phyloP scores from a whole-genome alignment of 2,888 invertebrate species.

The Thecophora atra region DNA sequence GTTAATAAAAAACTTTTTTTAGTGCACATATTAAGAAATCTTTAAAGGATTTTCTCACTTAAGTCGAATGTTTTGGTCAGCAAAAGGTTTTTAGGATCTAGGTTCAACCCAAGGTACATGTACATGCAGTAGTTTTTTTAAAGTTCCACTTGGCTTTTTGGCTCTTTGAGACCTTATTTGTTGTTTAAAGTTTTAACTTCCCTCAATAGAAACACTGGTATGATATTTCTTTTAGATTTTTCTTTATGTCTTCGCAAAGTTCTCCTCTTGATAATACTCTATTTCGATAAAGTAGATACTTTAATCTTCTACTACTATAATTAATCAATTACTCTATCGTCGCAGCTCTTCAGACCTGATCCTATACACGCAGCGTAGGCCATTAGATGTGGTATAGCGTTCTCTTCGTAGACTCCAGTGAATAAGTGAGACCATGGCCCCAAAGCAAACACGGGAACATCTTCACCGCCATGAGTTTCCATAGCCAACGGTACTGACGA shows the following conservation, averaged over 20 bases:
- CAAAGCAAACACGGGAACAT: constrained; percentile 79
- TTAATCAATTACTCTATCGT: not conserved
- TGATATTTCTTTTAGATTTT: too few species aligned
- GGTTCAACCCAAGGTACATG: too few species aligned
- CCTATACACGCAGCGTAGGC: constrained; percentile 80
- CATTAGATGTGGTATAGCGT: constrained; percentile 79
- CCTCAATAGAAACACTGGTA: too few species aligned
- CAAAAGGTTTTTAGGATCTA: too few species aligned
- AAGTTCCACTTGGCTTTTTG: too few species aligned
- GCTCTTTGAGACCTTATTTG: too few species aligned
- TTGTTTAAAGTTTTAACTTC: not conserved
- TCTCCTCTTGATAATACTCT: not conserved
- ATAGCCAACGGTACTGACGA: constrained; percentile 66
- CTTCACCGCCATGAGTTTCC: constrained; percentile 83
- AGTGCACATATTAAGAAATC: too few species aligned
- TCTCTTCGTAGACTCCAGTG: constrained; percentile 81
- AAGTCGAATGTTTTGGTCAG: too few species aligned
- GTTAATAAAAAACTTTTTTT: too few species aligned
- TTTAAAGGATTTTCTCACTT: too few species aligned
- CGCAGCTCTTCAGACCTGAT: constrained; percentile 66
- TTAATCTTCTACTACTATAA: not conserved
- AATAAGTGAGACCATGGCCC: constrained; percentile 86
- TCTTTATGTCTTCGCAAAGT: not conserved
- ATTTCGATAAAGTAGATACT: too few species aligned
- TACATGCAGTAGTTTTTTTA: too few species aligned